These are phyloP conservation scores for Drosophila bifasciata DNA, from an alignment of 1,140 invertebrate species.

Conservation along the genomic window DNA sequence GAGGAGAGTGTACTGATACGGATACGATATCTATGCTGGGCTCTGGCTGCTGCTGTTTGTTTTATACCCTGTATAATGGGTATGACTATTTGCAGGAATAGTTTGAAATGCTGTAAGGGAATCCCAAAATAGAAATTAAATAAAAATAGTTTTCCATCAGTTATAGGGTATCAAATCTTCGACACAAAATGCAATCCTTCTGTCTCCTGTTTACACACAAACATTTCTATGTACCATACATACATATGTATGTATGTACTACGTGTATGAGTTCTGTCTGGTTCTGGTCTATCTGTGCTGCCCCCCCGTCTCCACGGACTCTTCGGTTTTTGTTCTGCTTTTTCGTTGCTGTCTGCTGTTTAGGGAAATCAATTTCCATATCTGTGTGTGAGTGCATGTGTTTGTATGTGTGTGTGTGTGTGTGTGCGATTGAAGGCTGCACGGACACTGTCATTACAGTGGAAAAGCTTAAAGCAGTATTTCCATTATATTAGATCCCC, in stretches of 20 bases:
- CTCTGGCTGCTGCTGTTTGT: conserved; percentile 3
- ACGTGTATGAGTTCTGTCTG: too few species aligned
- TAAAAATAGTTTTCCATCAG: too few species aligned
- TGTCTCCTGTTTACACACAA: background rate
- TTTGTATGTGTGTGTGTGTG: conserved; percentile 19
- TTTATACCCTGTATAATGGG: background rate
- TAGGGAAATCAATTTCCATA: conserved; percentile 73
- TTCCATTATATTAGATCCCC: conserved; percentile 24
- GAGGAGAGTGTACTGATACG: background rate
- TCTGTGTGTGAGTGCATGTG: conserved; percentile 42
- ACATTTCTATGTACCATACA: too few species aligned
- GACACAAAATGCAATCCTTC: too few species aligned
- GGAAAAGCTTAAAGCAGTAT: conserved; percentile 30
- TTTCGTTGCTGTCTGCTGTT: conserved; percentile 54
- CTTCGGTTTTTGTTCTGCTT: conserved; percentile 26
- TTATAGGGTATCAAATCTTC: too few species aligned
- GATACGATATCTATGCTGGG: conserved; percentile 55
- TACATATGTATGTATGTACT: conserved; percentile 8
- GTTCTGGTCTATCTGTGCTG: conserved; percentile 36
- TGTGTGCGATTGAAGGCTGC: conserved; percentile 5
- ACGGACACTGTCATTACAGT: conserved; percentile 1
- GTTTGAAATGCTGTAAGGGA: too few species aligned
- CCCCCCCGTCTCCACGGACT: background rate
- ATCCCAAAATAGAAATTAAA: too few species aligned
- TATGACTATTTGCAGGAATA: too few species aligned